A percentile compares a stretch with the other conserved stretches of the same genome.
Evolutionary conservation across 1,140 invertebrate species (phyloP).

Genomic region (Heliconius himera): DNA sequence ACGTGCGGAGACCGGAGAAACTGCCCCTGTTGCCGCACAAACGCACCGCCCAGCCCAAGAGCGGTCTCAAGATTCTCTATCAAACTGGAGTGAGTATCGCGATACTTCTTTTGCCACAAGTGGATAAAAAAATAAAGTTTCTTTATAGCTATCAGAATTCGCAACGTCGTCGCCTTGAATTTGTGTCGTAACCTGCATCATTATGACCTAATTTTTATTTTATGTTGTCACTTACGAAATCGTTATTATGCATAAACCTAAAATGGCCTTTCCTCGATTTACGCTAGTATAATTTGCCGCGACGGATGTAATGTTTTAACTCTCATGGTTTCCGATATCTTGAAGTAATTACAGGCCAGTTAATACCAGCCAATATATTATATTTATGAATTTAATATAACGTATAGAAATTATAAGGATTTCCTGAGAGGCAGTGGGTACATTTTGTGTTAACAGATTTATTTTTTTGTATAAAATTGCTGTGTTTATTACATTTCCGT

Average conservation of each 20-base stretch:
- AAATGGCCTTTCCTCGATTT: conserved; percentile 33
- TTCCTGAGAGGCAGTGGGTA: conserved; percentile 13
- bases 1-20: conserved; percentile 71
- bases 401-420: conserved; percentile 29
- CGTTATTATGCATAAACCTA: conserved; percentile 36
- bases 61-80: conserved; percentile 71
- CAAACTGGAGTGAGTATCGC: conserved; percentile 72
- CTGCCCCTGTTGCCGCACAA: conserved; percentile 66
- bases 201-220: conserved; percentile 37
- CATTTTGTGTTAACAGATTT: not conserved
- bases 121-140: not conserved
- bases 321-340: conserved; percentile 36
- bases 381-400: conserved; percentile 35
- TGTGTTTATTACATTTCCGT: not conserved
- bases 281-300: conserved; percentile 29
- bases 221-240: conserved; percentile 35
- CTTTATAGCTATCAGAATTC: conserved; percentile 50
- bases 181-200: conserved; percentile 31
- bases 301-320: conserved; percentile 37
- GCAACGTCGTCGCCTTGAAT: conserved; percentile 29
- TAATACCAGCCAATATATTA: conserved; percentile 29
- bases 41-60: conserved; percentile 60
- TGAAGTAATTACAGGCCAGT: conserved; percentile 26
- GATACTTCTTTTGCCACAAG: not conserved
- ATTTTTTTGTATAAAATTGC: not conserved